Base-by-base conservation (phyloP, 2,888 invertebrate species). In the Altica lythri region DNA sequence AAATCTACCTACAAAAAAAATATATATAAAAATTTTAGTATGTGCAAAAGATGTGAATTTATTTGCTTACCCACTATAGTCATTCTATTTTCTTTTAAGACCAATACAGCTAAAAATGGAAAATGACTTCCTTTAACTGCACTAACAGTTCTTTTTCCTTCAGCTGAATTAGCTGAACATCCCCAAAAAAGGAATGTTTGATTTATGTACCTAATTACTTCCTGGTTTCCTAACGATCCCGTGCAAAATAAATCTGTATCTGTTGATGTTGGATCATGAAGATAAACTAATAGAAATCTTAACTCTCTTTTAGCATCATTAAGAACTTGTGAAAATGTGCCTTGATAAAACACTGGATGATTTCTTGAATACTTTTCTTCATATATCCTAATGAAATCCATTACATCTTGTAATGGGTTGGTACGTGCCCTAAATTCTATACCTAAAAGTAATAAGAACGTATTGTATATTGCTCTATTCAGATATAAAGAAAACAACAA, bases 301-400 rank as follows among this genome's bases (percentile, higher is more conserved):
- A 98, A 79, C 77, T 97, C 96, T 72, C 90, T 86, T 78, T 97
- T 98, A 42, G 97, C 97, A 79, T 95, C 95, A 75, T 90, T 94
- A 35, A 98, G 80, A 25, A 94, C 97, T 59, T 70, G 70, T 16
- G 68, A 61, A 53, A 70, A 70, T 18, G 95, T 93, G 59, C 95
- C 95, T 75, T 92, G 92, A 75, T 94, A 95, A 80, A 96, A 96
- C 48, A 91, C 90, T 5, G 96, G 96, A 77, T 96, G 96, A 44
- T 79, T 78, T 44, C 80, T 81, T 19, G 86, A 86, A 77, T 88
- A 96, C 62, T 84, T 86, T 60, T 88, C 85, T 69, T 93, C 88
- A 75, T 90, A 98, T 51, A 81, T 80, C 56, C 81, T 82, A 63
- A 95, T 92, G 74, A 97, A 98, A 55, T 83, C 83, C 75, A 89